Percentiles rank a stretch among this genome's conserved stretches.
phyloP scores from a whole-genome alignment of 2,888 invertebrate species.

The Euproctis similis region DNA sequence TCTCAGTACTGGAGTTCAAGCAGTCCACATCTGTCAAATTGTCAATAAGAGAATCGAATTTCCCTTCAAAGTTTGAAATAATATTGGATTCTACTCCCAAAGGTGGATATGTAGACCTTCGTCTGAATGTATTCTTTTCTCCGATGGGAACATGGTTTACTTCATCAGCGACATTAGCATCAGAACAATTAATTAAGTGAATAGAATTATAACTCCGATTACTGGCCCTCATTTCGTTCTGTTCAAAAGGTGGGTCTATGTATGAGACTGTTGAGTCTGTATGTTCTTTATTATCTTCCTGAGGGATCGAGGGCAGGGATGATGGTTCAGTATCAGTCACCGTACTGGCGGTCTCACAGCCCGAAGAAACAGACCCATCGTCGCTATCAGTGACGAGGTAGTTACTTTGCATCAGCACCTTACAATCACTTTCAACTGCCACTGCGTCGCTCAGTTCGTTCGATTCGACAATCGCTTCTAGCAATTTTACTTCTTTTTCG shows the following conservation, averaged over 20 bases:
- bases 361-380: constrained; percentile 86
- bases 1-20: constrained; percentile 54
- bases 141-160: constrained; percentile 68
- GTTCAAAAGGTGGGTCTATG: constrained; percentile 35
- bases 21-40: constrained; percentile 59
- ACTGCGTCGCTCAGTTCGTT: constrained; percentile 44
- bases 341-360: constrained; percentile 87
- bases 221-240: constrained; percentile 27
- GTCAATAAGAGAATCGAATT: constrained; percentile 62
- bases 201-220: constrained; percentile 37
- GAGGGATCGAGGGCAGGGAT: constrained; percentile 61
- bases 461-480: constrained; percentile 57
- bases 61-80: constrained; percentile 45
- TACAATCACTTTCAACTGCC: constrained; percentile 33
- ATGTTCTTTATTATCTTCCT: constrained; percentile 51
- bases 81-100: constrained; percentile 39
- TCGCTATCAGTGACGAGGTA: constrained; percentile 80
- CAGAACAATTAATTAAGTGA: constrained; percentile 23
- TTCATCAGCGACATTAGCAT: constrained; percentile 32
- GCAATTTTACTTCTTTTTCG: constrained; percentile 33
- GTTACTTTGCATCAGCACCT: constrained; percentile 59
- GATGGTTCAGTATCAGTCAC: constrained; percentile 76
- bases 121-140: constrained; percentile 58
- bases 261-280: constrained; percentile 53
- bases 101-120: constrained; percentile 66